Conservation (phyloP, 2,888 invertebrate genomes). For the Nomada fabriciana region DNA sequence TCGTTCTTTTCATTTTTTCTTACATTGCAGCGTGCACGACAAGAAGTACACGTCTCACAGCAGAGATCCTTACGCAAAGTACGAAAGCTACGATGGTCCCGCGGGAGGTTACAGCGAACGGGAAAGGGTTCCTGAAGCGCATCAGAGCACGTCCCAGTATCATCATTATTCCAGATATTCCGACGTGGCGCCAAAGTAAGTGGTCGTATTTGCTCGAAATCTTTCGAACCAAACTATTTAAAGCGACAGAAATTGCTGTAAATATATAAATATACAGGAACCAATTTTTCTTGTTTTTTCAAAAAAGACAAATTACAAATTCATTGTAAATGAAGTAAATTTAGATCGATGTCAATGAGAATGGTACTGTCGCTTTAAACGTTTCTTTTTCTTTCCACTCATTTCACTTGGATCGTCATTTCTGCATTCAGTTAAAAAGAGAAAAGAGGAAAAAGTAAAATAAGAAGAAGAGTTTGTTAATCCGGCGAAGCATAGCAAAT, state of each 20-base stretch:
- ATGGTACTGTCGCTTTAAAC: constrained; percentile 30
- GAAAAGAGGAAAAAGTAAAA: not conserved
- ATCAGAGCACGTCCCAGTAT: constrained; percentile 85
- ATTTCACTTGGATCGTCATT: constrained; percentile 30
- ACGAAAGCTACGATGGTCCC: constrained; percentile 85
- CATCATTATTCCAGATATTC: constrained; percentile 90
- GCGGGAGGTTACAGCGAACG: constrained; percentile 83
- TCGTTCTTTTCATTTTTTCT: constrained; percentile 63
- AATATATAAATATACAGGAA: too few relatives aligned
- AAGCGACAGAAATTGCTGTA: constrained; percentile 19
- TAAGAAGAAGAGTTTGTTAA: not conserved
- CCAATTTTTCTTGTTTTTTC: not conserved
- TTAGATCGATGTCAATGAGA: not conserved
- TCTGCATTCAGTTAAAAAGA: constrained; percentile 12
- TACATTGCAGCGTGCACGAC: constrained; percentile 78
- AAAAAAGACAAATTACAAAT: too few relatives aligned
- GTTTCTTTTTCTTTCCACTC: constrained; percentile 19
- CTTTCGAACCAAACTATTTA: not conserved
- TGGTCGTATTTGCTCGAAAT: constrained; percentile 68
- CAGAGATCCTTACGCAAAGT: constrained; percentile 84
- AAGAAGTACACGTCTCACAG: constrained; percentile 84
- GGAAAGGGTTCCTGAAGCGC: constrained; percentile 82
- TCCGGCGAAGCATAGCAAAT: constrained; percentile 12
- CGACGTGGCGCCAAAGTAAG: constrained; percentile 95
- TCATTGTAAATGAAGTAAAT: too few relatives aligned